Evolutionary conservation across 2,888 invertebrate species (phyloP), one percentile per base, ranked within the genome.

Genomic region (Operophtera brumata): DNA sequence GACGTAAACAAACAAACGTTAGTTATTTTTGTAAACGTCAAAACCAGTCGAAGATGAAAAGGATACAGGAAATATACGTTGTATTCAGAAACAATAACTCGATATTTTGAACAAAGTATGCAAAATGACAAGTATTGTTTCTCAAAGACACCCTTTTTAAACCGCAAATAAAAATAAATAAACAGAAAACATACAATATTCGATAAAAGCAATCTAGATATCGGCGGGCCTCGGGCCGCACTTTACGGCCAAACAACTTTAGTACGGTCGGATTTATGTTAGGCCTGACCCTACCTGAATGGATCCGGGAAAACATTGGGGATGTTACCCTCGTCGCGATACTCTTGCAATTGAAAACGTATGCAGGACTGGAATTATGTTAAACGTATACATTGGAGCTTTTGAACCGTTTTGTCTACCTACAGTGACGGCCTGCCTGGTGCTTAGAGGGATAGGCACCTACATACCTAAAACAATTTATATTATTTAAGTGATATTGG

Each of bases 201-300:
- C 77, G 81, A 80, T 82, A 82, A 78, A 84, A 82, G 79, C 82
- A 84, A 84, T 85, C 83, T 70, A 76, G 81, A 77, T 80, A 76
- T 71, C 79, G 66, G 73, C 64, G 69, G 71, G 70, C 69, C 73
- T 72, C 65, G 69, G 71, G 70, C 70, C 73, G 61, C 72, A 76
- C 65, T 85, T 84, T 84, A 84, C 80, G 78, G 73, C 64, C 69
- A 45, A 52, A 42, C 72, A 80, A 82, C 69, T 80, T 82, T 78
- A 82, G 75, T 73, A 75, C 71, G 78, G 78, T 79, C 64, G 73
- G 78, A 86, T 85, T 84, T 85, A 85, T 83, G 71, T 51, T 52
- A 63, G 70, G 62, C 62, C 73, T 75, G 76, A 73, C 78, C 78
- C 80, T 79, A 80, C 78, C 75, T 72, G 70, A 64, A 70, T 70